phyloP scores from a whole-genome alignment of 2,113 vertebrate genomes.

The Dermatemys mawii region DNA sequence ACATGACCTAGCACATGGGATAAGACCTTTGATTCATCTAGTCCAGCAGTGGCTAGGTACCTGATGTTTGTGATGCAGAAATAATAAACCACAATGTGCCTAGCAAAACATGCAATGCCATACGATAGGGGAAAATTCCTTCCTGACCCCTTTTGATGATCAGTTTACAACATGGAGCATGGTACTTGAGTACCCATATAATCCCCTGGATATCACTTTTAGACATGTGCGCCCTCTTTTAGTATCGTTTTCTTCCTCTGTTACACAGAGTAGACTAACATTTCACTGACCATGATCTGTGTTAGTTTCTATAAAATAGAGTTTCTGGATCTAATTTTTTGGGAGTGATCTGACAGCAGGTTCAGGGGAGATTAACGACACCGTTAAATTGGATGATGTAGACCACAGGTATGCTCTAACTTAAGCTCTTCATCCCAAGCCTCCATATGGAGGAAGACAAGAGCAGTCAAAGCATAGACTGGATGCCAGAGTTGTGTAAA shows the following conservation, averaged over 20 bases:
- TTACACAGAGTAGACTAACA: too few species aligned
- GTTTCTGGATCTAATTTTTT: neutral
- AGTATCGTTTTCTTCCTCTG: neutral
- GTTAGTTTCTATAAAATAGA: neutral
- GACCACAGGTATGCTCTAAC: neutral
- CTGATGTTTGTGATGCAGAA: neutral
- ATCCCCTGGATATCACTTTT: neutral
- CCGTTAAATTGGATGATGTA: fast-evolving
- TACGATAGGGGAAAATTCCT: fast-evolving
- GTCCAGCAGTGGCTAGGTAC: neutral
- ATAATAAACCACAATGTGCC: neutral
- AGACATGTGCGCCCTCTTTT: fast-evolving
- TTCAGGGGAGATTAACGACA: neutral
- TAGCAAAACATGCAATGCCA: neutral
- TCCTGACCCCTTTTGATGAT: neutral
- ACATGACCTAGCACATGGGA: neutral
- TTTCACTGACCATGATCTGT: neutral
- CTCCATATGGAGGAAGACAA: neutral
- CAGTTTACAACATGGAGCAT: fast-evolving
- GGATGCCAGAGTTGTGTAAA: neutral
- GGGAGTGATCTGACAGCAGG: neutral
- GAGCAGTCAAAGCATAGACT: neutral
- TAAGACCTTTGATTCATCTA: neutral
- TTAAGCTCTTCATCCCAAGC: neutral
- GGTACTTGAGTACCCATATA: neutral